A percentile compares a stretch with the other conserved stretches of the same genome.
Conservation (phyloP, 2,113 vertebrate species). For the Phocoena sinus region DNA sequence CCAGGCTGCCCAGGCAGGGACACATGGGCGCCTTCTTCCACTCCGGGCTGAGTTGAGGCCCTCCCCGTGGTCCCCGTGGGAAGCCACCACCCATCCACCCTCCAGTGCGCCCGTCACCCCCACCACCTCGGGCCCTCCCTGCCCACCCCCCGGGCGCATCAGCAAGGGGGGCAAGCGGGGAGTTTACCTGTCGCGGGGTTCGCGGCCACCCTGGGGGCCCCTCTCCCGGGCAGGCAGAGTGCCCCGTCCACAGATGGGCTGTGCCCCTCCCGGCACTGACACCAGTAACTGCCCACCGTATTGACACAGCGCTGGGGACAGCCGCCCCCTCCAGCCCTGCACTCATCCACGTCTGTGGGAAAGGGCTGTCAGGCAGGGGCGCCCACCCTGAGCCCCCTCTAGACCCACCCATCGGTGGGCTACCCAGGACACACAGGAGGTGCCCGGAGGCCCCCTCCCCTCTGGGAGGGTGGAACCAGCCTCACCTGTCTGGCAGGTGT, state of each 20-base stretch:
- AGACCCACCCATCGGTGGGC: not conserved
- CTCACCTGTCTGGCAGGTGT: constrained; percentile 88
- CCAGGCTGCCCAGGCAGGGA: not conserved
- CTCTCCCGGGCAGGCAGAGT: constrained; percentile 72
- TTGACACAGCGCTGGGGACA: constrained; percentile 89
- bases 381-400: not conserved
- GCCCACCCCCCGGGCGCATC: not conserved
- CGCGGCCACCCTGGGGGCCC: not conserved
- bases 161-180: accelerated
- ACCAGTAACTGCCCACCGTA: constrained; percentile 86
- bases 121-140: not conserved
- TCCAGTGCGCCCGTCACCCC: accelerated
- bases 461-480: accelerated
- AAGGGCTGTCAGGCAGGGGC: not conserved
- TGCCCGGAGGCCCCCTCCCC: not conserved
- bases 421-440: too few relatives aligned
- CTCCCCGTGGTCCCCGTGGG: accelerated
- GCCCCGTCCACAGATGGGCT: constrained; percentile 72
- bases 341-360: constrained; percentile 89
- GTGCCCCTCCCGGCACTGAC: constrained; percentile 83
- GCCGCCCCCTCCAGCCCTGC: constrained; percentile 65
- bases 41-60: not conserved
- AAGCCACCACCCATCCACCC: too few relatives aligned
- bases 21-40: not conserved
- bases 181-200: constrained; percentile 69